Evolutionary conservation across 2,113 vertebrate genomes (phyloP).

Genomic region (Pelecanoides urinatrix): DNA sequence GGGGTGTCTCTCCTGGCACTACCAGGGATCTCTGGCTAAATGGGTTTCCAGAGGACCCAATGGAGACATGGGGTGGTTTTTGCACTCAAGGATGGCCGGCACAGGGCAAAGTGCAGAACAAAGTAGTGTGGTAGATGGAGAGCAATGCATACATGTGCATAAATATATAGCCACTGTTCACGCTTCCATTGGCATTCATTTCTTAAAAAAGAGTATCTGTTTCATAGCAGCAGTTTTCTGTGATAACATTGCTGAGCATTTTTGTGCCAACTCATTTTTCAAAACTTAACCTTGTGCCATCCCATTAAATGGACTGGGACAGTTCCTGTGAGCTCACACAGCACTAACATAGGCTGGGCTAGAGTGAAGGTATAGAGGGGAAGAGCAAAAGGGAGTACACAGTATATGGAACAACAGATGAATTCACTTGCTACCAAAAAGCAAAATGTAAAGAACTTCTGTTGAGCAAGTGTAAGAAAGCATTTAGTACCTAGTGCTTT

Average conservation of each 20-base stretch:
- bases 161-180: neutral
- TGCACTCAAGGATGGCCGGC: neutral
- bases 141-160: neutral
- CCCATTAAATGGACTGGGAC: neutral
- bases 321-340: neutral
- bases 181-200: neutral
- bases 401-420: neutral
- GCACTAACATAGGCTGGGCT: neutral
- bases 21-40: neutral
- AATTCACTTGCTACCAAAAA: neutral
- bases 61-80: neutral
- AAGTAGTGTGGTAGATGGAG: neutral
- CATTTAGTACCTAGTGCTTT: neutral
- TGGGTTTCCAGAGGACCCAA: fast-evolving
- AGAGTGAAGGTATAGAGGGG: neutral
- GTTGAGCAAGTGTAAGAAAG: neutral
- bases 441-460: neutral
- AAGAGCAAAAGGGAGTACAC: neutral
- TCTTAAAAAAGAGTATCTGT: neutral
- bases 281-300: neutral
- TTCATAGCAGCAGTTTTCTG: neutral
- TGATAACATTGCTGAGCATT: neutral
- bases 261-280: neutral
- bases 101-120: neutral
- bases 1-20: neutral